Evolutionary conservation across 2,888 invertebrate genomes (phyloP).

Genomic region (Eueremaeus valkanovi): DNA sequence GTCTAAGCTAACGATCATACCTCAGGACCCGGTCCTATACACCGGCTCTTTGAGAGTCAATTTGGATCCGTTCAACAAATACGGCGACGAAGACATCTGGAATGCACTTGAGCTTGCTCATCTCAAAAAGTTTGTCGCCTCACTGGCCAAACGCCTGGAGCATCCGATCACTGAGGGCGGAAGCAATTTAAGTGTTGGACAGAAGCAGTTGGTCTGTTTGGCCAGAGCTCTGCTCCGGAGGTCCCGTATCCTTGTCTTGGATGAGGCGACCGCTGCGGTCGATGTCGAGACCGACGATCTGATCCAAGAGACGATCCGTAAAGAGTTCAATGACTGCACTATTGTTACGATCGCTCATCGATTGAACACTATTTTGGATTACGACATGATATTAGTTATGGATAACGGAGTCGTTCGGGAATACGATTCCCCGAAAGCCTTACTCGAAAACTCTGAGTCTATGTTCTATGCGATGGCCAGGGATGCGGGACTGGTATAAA

Average conservation of each 20-base stretch:
- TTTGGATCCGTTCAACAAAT: slow-evolving; percentile 46
- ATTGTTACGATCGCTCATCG: slow-evolving; percentile 47
- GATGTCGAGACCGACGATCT: slow-evolving; percentile 46
- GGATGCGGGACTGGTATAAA: slow-evolving; percentile 46
- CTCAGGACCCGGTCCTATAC: slow-evolving; percentile 47
- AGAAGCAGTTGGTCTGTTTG: slow-evolving; percentile 46
- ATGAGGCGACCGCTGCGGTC: slow-evolving; percentile 47
- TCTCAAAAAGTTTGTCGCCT: slow-evolving; percentile 41
- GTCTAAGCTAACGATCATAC: slow-evolving; percentile 38
- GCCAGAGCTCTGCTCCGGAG: slow-evolving; percentile 46
- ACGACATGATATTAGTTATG: slow-evolving; percentile 45
- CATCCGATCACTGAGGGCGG: slow-evolving; percentile 67
- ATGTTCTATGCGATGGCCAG: slow-evolving; percentile 47
- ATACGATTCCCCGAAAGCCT: slow-evolving; percentile 45
- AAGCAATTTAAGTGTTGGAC: slow-evolving; percentile 52
- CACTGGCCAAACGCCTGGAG: slow-evolving; percentile 51
- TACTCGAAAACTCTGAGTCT: slow-evolving; percentile 44
- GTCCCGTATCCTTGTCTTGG: slow-evolving; percentile 45
- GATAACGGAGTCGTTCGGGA: slow-evolving; percentile 46
- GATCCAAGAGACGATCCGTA: slow-evolving; percentile 46
- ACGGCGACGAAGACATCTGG: slow-evolving; percentile 46
- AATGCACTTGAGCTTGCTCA: slow-evolving; percentile 46
- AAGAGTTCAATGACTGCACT: slow-evolving; percentile 47
- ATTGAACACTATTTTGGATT: slow-evolving; percentile 44
- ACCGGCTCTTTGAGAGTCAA: slow-evolving; percentile 47